Conservation (phyloP, 2,888 invertebrate genomes). For the Schizaphis graminum region DNA sequence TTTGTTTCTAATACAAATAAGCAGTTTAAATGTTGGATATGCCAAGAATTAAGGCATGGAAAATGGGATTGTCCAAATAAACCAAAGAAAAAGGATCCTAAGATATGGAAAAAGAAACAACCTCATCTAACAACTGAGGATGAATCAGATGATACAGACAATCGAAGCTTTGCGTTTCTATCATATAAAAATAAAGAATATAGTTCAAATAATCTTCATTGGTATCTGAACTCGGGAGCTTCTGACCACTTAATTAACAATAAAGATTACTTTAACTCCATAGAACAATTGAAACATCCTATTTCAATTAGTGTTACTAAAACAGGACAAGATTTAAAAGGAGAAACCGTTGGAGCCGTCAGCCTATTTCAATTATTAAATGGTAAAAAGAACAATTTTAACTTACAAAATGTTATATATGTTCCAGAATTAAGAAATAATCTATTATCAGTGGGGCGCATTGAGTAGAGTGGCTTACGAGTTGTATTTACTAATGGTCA, state of each 20-base stretch:
- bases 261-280: constrained; percentile 31
- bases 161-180: background rate
- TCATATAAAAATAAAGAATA: background rate
- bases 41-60: constrained; percentile 26
- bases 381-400: background rate
- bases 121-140: background rate
- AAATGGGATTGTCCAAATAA: background rate
- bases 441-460: constrained; percentile 64
- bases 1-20: background rate
- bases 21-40: constrained; percentile 34
- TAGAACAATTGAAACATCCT: constrained; percentile 6
- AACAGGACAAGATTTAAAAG: constrained; percentile 41
- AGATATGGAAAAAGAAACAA: background rate
- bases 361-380: constrained; percentile 22
- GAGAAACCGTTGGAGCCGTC: constrained; percentile 52
- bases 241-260: constrained; percentile 65
- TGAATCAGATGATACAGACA: background rate
- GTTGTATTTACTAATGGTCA: background rate
- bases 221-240: constrained; percentile 60
- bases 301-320: constrained; percentile 51
- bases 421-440: constrained; percentile 64
- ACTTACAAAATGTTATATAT: constrained; percentile 34
- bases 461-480: constrained; percentile 30
- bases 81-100: background rate
- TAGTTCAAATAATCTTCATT: background rate